Evolutionary conservation across 2,888 invertebrate genomes (phyloP).

Genomic region (Morpho achilles): DNA sequence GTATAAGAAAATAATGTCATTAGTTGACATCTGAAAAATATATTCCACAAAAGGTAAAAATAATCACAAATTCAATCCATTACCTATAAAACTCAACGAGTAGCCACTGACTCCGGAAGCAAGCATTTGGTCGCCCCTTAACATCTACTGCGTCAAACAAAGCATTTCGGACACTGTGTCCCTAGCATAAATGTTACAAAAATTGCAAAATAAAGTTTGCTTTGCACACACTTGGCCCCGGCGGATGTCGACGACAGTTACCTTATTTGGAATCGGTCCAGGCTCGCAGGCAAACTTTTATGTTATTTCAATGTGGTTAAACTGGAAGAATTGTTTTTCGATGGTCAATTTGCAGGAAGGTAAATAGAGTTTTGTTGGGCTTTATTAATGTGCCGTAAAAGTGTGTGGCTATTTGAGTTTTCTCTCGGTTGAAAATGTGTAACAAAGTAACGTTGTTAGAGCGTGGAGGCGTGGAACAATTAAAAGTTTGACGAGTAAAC

Average conservation of each 20-base stretch:
- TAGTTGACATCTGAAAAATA: constrained; percentile 1
- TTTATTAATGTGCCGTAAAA: constrained; percentile 21
- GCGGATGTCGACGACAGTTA: constrained; percentile 70
- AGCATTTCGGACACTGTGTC: constrained; percentile 40
- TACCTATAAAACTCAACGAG: constrained; percentile 57
- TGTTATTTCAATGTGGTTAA: constrained; percentile 72
- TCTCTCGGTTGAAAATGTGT: constrained; percentile 9
- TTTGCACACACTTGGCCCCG: constrained; percentile 42
- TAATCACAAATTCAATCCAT: constrained; percentile 63
- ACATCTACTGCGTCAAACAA: constrained; percentile 29
- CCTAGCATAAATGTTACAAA: constrained; percentile 32
- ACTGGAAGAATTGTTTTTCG: constrained; percentile 41
- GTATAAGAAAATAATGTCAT: too few species aligned
- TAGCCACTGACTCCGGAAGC: constrained; percentile 57
- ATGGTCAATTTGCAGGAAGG: constrained; percentile 31
- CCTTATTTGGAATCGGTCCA: constrained; percentile 76
- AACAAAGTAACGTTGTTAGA: constrained; percentile 6
- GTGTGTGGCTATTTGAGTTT: constrained; percentile 17
- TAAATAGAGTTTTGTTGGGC: constrained; percentile 27
- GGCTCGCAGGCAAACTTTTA: constrained; percentile 65
- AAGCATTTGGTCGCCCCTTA: constrained; percentile 49
- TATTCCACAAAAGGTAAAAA: constrained; percentile 22
- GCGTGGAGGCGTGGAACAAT: constrained; percentile 3
- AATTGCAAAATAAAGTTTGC: constrained; percentile 36
- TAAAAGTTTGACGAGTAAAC: constrained; percentile 5